A percentile compares a stretch with the other conserved stretches of the same genome.
Conservation (phyloP, 2,113 vertebrate species). For the Barnardius zonarius region DNA sequence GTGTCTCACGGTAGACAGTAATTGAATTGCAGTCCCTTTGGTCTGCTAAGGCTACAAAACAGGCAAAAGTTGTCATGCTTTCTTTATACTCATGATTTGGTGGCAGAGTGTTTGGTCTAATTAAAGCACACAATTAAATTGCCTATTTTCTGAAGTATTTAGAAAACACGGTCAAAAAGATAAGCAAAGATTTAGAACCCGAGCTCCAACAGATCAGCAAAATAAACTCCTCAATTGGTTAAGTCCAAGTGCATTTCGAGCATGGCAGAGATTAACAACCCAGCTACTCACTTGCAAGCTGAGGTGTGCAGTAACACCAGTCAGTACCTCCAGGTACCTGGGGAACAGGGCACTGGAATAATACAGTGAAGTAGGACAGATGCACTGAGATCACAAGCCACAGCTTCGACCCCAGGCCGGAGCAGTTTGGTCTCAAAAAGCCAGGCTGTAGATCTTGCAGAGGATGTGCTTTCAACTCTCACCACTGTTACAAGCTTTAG, state of each 20-base stretch:
- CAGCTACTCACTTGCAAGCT: not conserved
- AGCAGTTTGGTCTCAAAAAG: not conserved
- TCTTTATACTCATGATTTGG: not conserved
- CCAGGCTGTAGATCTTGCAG: not conserved
- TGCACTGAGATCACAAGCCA: not conserved
- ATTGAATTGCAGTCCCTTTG: not conserved
- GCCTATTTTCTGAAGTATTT: not conserved
- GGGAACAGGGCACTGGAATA: not conserved
- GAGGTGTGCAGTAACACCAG: not conserved
- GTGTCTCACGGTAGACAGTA: not conserved
- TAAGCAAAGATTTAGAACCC: not conserved
- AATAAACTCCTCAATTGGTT: not conserved
- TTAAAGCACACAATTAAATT: constrained; percentile 33
- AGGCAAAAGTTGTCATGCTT: not conserved
- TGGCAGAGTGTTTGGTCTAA: constrained; percentile 4
- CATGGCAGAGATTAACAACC: not conserved
- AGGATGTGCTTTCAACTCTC: not conserved
- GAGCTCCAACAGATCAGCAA: not conserved
- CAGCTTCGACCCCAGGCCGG: not conserved
- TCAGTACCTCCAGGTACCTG: accelerated
- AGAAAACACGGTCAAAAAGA: constrained; percentile 14
- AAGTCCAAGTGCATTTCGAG: not conserved
- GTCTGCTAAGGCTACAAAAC: not conserved
- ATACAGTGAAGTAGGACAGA: not conserved
- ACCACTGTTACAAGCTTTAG: not conserved